phyloP scores from a whole-genome alignment of 2,797 vertebrate species.

The Helarctos malayanus region DNA sequence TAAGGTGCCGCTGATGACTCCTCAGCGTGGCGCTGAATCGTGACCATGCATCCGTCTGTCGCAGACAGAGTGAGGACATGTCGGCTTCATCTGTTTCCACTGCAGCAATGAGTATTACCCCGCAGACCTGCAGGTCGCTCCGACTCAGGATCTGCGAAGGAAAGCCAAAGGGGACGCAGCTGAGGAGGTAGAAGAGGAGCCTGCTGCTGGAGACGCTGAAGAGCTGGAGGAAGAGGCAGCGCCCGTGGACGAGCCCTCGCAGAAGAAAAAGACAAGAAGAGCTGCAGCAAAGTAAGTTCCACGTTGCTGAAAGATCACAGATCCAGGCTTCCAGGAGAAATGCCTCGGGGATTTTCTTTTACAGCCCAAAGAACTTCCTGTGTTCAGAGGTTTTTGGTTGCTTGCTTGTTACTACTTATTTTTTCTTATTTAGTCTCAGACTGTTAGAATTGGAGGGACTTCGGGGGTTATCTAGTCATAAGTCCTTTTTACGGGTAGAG shows the following conservation, averaged over 20 bases:
- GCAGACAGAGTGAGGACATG: neutral
- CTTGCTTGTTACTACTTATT: neutral
- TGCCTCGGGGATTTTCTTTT: neutral
- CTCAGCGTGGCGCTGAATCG: neutral
- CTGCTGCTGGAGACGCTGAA: conserved; percentile 83
- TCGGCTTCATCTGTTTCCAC: conserved; percentile 25
- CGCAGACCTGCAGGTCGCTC: conserved; percentile 95
- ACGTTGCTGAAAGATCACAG: rapidly evolving
- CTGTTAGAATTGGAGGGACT: neutral
- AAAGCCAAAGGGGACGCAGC: conserved; percentile 66
- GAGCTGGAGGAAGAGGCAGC: conserved; percentile 76
- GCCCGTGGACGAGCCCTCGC: conserved; percentile 77
- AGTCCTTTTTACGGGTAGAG: neutral
- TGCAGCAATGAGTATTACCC: conserved; percentile 96
- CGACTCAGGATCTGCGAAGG: conserved; percentile 94
- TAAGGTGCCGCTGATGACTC: neutral
- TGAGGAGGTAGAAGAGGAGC: conserved; percentile 84
- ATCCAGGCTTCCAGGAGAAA: rapidly evolving
- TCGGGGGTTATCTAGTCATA: neutral
- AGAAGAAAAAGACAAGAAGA: conserved; percentile 90
- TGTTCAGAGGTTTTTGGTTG: neutral
- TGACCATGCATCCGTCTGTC: too few species aligned
- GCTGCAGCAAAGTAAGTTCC: conserved; percentile 91
- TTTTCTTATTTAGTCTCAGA: neutral
- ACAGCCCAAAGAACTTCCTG: neutral